Evolutionary conservation across 2,113 vertebrate species (phyloP).

Genomic region (Campylorhamphus procurvoides): DNA sequence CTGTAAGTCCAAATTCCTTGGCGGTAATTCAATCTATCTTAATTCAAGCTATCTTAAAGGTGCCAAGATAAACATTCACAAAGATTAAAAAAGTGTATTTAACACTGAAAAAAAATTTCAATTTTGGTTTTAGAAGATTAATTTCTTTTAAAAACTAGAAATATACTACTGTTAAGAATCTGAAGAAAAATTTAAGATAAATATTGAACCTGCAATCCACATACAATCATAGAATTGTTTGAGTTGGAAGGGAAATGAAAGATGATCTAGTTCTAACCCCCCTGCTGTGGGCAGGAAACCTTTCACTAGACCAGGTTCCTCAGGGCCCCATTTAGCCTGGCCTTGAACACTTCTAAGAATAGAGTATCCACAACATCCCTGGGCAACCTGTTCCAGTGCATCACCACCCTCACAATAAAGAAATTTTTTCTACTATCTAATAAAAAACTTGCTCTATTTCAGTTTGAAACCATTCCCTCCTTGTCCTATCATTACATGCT

Average conservation of each 20-base stretch:
- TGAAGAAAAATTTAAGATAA: neutral
- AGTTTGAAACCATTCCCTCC: neutral
- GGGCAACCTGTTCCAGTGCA: neutral
- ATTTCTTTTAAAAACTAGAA: neutral
- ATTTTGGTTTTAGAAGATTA: neutral
- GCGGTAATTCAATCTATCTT: neutral
- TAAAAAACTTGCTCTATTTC: neutral
- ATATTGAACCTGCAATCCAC: neutral
- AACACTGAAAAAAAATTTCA: neutral
- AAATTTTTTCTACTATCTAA: neutral
- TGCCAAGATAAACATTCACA: neutral
- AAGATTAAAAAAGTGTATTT: neutral
- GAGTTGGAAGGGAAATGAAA: neutral
- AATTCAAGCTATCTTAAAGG: neutral
- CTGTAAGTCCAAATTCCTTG: neutral
- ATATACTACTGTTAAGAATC: neutral
- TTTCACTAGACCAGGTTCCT: neutral
- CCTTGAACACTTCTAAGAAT: neutral
- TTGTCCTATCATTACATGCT: neutral
- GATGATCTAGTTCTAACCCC: neutral
- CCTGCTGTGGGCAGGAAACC: neutral
- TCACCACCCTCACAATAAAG: neutral
- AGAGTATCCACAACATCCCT: neutral
- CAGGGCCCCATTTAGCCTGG: neutral
- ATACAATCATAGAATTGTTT: neutral